phyloP scores from a whole-genome alignment of 2,888 invertebrate species.

The Meiosimyza platycephala region DNA sequence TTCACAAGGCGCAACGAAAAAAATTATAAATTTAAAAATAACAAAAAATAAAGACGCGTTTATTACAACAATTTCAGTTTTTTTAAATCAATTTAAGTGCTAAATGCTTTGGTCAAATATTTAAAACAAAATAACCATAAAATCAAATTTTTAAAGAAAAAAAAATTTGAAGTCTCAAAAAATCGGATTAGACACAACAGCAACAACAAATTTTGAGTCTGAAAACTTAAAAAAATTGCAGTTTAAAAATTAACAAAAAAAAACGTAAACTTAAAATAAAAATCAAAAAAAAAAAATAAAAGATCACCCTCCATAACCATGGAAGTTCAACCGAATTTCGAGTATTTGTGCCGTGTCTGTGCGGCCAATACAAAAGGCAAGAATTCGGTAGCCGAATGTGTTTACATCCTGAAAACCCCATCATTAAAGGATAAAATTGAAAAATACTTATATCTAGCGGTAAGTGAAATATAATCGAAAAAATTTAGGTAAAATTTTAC shows the following conservation, averaged over 20 bases:
- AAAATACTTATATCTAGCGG: constrained; percentile 55
- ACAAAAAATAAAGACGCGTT: constrained; percentile 44
- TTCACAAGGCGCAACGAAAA: neutral
- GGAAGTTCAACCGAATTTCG: constrained; percentile 56
- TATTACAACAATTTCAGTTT: constrained; percentile 8
- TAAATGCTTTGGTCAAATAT: neutral
- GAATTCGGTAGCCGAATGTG: constrained; percentile 60
- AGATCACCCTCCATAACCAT: constrained; percentile 42
- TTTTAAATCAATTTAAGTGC: constrained; percentile 10
- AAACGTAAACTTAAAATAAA: constrained; percentile 12
- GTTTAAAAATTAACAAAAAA: constrained; percentile 33
- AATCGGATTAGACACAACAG: constrained; percentile 8
- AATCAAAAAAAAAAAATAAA: constrained; percentile 19
- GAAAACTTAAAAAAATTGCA: constrained; percentile 20
- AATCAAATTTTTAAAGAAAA: constrained; percentile 16
- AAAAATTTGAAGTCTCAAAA: constrained; percentile 1
- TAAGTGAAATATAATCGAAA: constrained; percentile 46
- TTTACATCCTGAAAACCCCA: constrained; percentile 60
- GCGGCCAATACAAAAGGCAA: constrained; percentile 60
- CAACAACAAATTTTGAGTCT: too few relatives aligned
- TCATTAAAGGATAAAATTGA: constrained; percentile 60
- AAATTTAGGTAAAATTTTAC: neutral
- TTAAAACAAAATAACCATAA: neutral
- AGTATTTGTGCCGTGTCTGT: constrained; percentile 60
- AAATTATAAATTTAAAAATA: constrained; percentile 43